Conservation (phyloP, 2,888 invertebrate species). For the Lithosia quadra region DNA sequence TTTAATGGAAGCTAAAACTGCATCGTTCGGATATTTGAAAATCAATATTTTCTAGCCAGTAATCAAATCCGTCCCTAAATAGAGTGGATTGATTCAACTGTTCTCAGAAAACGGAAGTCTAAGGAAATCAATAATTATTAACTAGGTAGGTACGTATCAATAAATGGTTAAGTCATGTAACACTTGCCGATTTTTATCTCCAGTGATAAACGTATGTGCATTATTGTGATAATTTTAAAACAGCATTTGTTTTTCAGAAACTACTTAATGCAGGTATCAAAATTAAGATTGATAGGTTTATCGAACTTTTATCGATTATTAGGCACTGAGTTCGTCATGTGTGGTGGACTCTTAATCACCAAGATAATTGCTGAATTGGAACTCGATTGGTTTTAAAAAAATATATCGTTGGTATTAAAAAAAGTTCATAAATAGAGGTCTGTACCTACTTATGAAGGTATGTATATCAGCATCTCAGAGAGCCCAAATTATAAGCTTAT, state of each 20-base stretch:
- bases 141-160: background rate
- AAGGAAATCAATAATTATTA: background rate
- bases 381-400: no score
- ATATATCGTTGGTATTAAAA: no score
- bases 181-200: background rate
- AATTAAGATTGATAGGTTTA: background rate
- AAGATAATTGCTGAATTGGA: background rate
- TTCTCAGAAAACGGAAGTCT: background rate
- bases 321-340: background rate
- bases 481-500: no score
- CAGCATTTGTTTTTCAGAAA: background rate
- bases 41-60: no score
- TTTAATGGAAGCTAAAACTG: no score
- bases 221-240: slow-evolving; percentile 2
- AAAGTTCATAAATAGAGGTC: no score
- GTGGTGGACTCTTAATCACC: background rate
- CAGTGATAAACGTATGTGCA: background rate
- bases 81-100: background rate
- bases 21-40: no score
- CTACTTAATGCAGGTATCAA: background rate
- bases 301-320: background rate
- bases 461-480: no score
- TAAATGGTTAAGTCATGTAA: background rate
- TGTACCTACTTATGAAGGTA: no score
- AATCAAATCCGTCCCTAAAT: no score